Base-by-base conservation (phyloP, 2,888 invertebrate species). In the Tenthredo livida region DNA sequence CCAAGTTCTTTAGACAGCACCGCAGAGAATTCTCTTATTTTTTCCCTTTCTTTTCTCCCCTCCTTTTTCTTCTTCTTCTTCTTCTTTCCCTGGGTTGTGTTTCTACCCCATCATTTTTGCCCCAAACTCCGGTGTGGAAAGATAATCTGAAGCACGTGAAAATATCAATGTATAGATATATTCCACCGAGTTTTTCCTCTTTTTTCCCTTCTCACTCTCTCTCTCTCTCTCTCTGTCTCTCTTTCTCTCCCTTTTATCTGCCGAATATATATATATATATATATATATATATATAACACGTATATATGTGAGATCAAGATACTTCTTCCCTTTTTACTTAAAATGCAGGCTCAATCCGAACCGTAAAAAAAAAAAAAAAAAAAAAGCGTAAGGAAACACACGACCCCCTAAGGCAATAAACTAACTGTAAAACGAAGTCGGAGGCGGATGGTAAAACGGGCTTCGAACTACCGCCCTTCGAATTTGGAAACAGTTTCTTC, bases 371-470 rank as follows among this genome's bases (percentile, higher is more conserved):
- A 37, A 17, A 67, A 67, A 61, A 80, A 80, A 58, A 37, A 37
- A 37, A 37, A 17, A 67, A 67, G 10, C 29, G 9, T 10, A 50
- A n/a, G 50, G 58, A 25, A 40, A n/a, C 61, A 80, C 80, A 61
- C 40, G 80, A 61, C 33, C 80, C 80, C 58, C 78, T 1, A 10
- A 21, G 80, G 80, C 40, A 80, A 80, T 80, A 80, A 80, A 80
- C 80, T 80, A 80, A 17, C 80, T n/a, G 61, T 80, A 25, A 58
- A 80, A 80, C 80, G 80, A 61, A 58, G 58, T 40, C 17, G 17
- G 54, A 47, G 58, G 37, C 29, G 61, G 80, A 80, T 17, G 80
- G 58, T 80, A 40, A 25, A 61, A 80, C n/a, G 12, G 61, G n/a
- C n/a, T 25, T 21, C 61, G 12, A 80, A 33, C 61, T 61, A 80